Base-by-base conservation (phyloP, 2,888 invertebrate genomes). In the Microchrysa polita region DNA sequence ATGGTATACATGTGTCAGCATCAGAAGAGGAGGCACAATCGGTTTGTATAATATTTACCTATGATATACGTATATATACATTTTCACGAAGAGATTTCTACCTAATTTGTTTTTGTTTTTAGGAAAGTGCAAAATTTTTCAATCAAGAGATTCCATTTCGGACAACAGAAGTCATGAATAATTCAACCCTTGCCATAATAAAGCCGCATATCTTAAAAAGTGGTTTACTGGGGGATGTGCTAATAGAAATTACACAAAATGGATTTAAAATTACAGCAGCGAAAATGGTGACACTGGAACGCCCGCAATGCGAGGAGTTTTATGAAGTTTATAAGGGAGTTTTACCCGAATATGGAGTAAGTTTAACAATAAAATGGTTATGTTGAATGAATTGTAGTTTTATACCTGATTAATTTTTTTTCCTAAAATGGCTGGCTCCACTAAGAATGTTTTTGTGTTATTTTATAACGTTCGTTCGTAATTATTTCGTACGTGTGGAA, bases 311-410 rank as follows among this genome's bases (percentile, higher is more conserved):
- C 5, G 93, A 94, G 79, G 96, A 97, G 82, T 97, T 97, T 85
- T 90, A 93, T 80, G 96, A 97, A 86, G 92, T 97, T 2, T 97
- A 97, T 83, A 94, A 94, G 82, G 96, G 95, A 1, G 93, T 95
- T 69, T 88, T 94, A 48, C 89, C 90, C 0, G 94, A 95, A 79
- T 93, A 90, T 81, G 88, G 89, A 82, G 92, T 91, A 81, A 80
- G 83, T 79, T 34, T n/a, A n/a, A n/a, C n/a, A n/a, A n/a, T n/a
- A n/a, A n/a, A n/a, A n/a, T n/a, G n/a, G n/a, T n/a, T n/a, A n/a
- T n/a, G n/a, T n/a, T n/a, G n/a, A n/a, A n/a, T n/a, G n/a, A n/a
- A n/a, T n/a, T n/a, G n/a, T n/a, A n/a, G n/a, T n/a, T n/a, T n/a
- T n/a, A n/a, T n/a, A n/a, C n/a, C n/a, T n/a, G n/a, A n/a, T n/a